Evolutionary conservation across 2,797 vertebrate species (phyloP), one percentile per base, ranked within the genome.

Genomic region (Meriones psammophilus): DNA sequence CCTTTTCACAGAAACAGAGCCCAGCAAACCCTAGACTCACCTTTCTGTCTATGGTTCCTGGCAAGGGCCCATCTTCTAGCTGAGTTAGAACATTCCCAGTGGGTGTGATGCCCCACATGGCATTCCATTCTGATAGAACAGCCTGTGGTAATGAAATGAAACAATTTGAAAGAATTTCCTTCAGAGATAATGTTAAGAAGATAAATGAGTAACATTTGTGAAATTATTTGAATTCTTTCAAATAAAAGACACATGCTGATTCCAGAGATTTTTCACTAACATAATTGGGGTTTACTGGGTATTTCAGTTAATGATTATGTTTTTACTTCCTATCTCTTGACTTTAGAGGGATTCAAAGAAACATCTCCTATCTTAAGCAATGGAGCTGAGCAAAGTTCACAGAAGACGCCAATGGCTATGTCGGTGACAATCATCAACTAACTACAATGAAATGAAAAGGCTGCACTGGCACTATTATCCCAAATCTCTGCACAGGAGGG

Each of bases 81-180:
- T 56, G 46, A 69, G 33, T 24, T 54, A 14, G 33, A 39, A 58
- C 50, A 36, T 73, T 56, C 68, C 50, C 66, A 71, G 68, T 39
- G n/a, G 50, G 68, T 73, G 68, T 58, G 68, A 87, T 88, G 20
- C 50, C 86, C 88, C 73, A 46, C 76, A 18, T 50, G 83, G 83
- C 93, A 96, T 97, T 94, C 95, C 93, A 95, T 96, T 94, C 95
- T 86, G 81, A 71, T 58, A 96, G 83, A 91, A 91, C 93, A 86
- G 73, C 92, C 93, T 94, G 58, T 83, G 91, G 84, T 9, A 17
- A 91, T 79, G 83, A 95, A 96, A 95, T 87, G 39, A 86, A 69
- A 86, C 64, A 54, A 69, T 69, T 15, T 85, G 64, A 46, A 69
- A 68, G 42, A 85, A 85, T 69, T 69, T 86, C 83, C 22, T 90